A percentile compares a stretch with the other conserved stretches of the same genome.
Conservation (phyloP, 1,140 invertebrate species). For the Tribolium castaneum region DNA sequence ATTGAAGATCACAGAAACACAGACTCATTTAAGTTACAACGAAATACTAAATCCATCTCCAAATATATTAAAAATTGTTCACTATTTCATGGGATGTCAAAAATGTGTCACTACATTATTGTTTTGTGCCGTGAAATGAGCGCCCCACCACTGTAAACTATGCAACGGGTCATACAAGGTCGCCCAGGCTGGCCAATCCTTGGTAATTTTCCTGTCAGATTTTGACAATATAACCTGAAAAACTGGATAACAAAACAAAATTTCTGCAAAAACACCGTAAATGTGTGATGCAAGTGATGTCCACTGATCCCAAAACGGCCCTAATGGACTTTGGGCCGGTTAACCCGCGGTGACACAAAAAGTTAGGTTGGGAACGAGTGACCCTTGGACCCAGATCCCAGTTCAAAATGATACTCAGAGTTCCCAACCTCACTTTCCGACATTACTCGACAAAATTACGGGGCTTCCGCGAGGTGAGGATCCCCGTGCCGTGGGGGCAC, state of each 20-base stretch:
- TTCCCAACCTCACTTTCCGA: too few species aligned
- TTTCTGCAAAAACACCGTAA: background rate
- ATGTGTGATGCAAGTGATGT: background rate
- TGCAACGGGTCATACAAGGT: conserved; percentile 30
- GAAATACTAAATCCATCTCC: conserved; percentile 1
- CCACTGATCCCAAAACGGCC: background rate
- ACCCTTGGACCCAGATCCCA: background rate
- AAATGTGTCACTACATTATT: conserved; percentile 44
- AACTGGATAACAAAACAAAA: background rate
- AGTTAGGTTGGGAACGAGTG: background rate
- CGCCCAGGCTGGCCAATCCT: background rate
- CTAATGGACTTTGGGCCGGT: background rate
- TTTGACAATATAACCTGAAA: background rate
- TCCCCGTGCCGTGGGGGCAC: conserved; percentile 76
- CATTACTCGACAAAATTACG: background rate
- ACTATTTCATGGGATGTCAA: conserved; percentile 39
- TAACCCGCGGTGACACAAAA: background rate
- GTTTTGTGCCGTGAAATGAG: conserved; percentile 36
- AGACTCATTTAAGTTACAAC: conserved; percentile 12
- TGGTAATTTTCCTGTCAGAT: background rate
- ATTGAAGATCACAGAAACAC: conserved; percentile 6
- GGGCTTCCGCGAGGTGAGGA: conserved; percentile 68
- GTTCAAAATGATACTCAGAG: background rate
- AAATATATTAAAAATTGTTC: conserved; percentile 37
- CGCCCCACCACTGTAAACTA: conserved; percentile 24